Evolutionary conservation across 2,888 invertebrate genomes (phyloP), one percentile per base, ranked within the genome.

Genomic region (Julus scandinavius): DNA sequence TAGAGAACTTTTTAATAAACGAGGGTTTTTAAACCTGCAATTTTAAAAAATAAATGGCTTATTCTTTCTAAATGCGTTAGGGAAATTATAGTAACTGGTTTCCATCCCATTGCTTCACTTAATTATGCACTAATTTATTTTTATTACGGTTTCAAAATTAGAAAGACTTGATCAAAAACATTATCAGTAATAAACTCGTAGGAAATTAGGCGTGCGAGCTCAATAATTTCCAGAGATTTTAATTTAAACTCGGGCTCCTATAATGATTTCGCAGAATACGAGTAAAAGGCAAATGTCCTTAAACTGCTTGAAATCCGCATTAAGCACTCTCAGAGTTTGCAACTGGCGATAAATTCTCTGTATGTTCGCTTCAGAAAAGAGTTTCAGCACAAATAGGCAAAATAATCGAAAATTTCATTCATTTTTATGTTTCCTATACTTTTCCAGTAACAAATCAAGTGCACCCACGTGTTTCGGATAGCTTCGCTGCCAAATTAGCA

Each of bases 41-140:
- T 45, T 45, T 45, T 7, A 45, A 45, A 45, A 45, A 45, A 45
- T 7, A 45, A 45, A 45, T 2, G 45, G 5, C 45, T 7, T 45
- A 45, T 45, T 45, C 45, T 45, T 45, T 5, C 45, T 7, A 45
- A 45, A 45, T 45, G 45, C 45, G 5, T 45, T 7, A 45, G 45
- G 45, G 45, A 45, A 45, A 45, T 29, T 72, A n/a, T 63, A 72
- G 17, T 5, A 5, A 80, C 5, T 13, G 29, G 80, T 80, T 80
- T 80, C 80, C 80, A 13, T 80, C 80, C 29, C 29, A 80, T 38
- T 20, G 29, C 80, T 38, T 20, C 38, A 15, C 80, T 80, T 80
- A 80, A 80, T 80, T 80, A 80, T 80, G 80, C 80, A 80, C 80
- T 80, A 80, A 80, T 80, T 80, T 80, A 80, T 38, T 80, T 72